phyloP scores from a whole-genome alignment of 2,113 vertebrate genomes.

The Chamaea fasciata region DNA sequence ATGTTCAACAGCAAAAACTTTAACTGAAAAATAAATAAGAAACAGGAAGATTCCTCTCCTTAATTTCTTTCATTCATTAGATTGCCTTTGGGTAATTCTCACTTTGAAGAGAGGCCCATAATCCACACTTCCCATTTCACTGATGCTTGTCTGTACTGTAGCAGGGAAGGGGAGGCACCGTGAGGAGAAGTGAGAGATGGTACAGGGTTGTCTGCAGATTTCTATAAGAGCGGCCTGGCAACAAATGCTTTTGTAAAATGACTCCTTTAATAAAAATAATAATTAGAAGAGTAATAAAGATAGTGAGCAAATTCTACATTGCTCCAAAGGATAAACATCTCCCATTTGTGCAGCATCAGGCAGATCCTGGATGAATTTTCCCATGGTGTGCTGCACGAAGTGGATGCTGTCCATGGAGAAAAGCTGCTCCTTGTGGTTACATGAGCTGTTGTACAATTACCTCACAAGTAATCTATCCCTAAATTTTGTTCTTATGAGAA shows the following conservation, averaged over 20 bases:
- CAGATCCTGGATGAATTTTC: neutral
- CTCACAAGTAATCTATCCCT: neutral
- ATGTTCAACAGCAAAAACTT: neutral
- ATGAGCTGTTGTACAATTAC: neutral
- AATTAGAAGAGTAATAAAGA: neutral
- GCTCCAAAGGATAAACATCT: neutral
- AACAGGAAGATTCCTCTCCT: neutral
- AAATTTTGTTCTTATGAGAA: neutral
- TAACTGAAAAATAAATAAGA: neutral
- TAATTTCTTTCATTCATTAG: neutral
- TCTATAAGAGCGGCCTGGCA: neutral
- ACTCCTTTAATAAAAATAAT: neutral
- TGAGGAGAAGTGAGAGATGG: neutral
- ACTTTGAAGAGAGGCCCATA: neutral
- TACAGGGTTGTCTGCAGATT: neutral
- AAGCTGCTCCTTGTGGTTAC: neutral
- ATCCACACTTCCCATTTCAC: neutral
- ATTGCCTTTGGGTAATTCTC: neutral
- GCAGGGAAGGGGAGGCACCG: fast-evolving
- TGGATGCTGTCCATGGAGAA: no score
- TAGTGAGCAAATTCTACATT: neutral
- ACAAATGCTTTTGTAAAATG: neutral
- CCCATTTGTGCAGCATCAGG: neutral
- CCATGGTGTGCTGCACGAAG: no score
- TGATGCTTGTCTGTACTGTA: neutral